Percentiles rank a stretch among this genome's conserved stretches.
Conservation (phyloP, 2,888 invertebrate genomes). For the Steinernema hermaphroditum region DNA sequence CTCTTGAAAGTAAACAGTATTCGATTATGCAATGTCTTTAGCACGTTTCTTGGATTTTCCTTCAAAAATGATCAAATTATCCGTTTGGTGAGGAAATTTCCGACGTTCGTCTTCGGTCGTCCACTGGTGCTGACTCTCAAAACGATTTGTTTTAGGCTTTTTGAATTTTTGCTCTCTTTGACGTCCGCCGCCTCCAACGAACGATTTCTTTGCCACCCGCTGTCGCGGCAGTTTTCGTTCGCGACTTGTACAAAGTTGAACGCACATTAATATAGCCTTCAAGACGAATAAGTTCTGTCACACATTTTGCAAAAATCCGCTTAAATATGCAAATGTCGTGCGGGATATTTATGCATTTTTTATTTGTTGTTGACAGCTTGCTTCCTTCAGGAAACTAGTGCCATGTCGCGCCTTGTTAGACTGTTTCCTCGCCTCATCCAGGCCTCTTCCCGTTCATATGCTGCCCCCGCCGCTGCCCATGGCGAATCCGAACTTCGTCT, state of each 20-base stretch:
- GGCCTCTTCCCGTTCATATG: conserved; percentile 46
- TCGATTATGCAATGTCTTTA: background rate
- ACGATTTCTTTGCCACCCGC: background rate
- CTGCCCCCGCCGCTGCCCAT: conserved; percentile 54
- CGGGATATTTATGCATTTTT: background rate
- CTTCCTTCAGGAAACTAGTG: background rate
- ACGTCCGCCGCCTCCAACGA: background rate
- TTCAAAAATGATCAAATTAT: background rate
- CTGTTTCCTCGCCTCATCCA: conserved; percentile 42
- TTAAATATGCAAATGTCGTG: background rate
- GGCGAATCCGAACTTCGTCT: conserved; percentile 49
- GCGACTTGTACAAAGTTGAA: background rate
- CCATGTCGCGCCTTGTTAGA: conserved; percentile 29
- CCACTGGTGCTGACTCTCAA: conserved; percentile 13
- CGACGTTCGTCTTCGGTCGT: conserved; percentile 3
- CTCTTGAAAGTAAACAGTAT: background rate
- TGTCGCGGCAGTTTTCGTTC: conserved; percentile 4
- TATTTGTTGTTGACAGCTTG: background rate
- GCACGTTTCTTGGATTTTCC: background rate
- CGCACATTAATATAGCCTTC: no score
- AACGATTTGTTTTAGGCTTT: conserved; percentile 25
- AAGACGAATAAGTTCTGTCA: no score
- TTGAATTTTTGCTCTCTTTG: conserved; percentile 18
- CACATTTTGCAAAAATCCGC: background rate
- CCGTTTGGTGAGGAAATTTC: background rate